These are phyloP conservation scores for Phalloptychus januarius DNA, from an alignment of 2,797 vertebrate species.

Conservation along the genomic window DNA sequence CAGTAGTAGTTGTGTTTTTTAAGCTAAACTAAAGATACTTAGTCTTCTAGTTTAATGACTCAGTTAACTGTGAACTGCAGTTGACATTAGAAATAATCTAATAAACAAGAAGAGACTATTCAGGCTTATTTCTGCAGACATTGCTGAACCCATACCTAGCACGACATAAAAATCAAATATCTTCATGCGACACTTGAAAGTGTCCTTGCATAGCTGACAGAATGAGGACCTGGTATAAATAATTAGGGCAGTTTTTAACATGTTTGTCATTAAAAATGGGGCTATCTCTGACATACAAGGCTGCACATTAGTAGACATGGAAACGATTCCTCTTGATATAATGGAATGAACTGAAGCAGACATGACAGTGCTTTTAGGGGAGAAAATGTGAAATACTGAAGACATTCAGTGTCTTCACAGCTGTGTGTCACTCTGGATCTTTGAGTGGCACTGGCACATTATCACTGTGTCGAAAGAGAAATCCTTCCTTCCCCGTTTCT, in stretches of 20 bases:
- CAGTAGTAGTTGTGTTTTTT: constrained; percentile 19
- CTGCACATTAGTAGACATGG: constrained; percentile 63
- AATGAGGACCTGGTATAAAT: constrained; percentile 75
- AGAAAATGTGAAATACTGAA: constrained; percentile 43
- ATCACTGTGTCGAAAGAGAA: constrained; percentile 62
- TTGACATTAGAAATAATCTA: constrained; percentile 53
- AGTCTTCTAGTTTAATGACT: constrained; percentile 21
- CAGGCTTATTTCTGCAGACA: constrained; percentile 53
- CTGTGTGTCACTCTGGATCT: constrained; percentile 70
- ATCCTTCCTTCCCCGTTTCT: constrained; percentile 44
- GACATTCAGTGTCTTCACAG: constrained; percentile 55
- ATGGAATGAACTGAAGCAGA: constrained; percentile 71
- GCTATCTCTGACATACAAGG: constrained; percentile 53
- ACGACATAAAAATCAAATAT: constrained; percentile 71
- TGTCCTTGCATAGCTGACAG: constrained; percentile 71
- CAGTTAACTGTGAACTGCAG: constrained; percentile 30
- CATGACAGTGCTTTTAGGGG: constrained; percentile 65
- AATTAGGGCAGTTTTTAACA: constrained; percentile 69
- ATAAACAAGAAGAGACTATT: constrained; percentile 55
- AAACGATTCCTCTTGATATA: constrained; percentile 71
- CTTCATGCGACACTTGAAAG: constrained; percentile 69
- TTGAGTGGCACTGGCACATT: constrained; percentile 72
- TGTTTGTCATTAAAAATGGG: constrained; percentile 72
- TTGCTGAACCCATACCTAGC: constrained; percentile 55
- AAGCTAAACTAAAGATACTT: too few relatives aligned